Evolutionary conservation across 2,797 vertebrate species (phyloP), one percentile per base, ranked within the genome.

Genomic region (Gorsachius magnificus): DNA sequence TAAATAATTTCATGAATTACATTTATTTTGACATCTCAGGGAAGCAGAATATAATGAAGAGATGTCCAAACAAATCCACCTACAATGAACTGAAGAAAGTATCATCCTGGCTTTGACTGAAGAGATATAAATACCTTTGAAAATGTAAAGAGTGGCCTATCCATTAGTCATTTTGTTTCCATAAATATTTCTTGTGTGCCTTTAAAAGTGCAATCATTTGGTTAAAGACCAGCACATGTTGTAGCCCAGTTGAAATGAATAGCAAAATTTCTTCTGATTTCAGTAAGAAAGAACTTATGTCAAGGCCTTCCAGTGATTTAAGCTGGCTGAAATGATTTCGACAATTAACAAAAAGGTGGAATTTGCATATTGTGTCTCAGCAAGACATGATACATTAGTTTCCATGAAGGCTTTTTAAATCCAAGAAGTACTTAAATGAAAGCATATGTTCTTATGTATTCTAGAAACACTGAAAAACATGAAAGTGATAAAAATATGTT

Each of bases 11-110:
- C 10, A 92, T 50, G 29, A 83, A 80, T 93, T 90, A 70, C 29
- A 58, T 92, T 94, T 94, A 81, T 95, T 85, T 87, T 89, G 75
- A 90, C 68, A 78, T 56, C 35, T 89, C 45, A 77, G 36, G 57
- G 70, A 92, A 91, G 46, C 15, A 53, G 7, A 15, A 90, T 71
- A 50, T 83, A 90, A 79, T 57, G 36, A 92, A 93, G 56, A 72
- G 19, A 38, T 75, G n/a, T 75, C 50, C 61, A 90, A 94, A 91
- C 18, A 93, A 86, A 86, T 78, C 46, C 53, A 80, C 51, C 66
- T 61, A 89, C 33, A 3, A 45, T 33, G 28, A 91, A 65, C 10
- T 43, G 36, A 61, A 79, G 26, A 70, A 87, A 87, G 6, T 31
- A 51, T 36, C 25, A 65, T 12, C 14, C 35, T 78, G 21, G 3